phyloP scores from a whole-genome alignment of 1,140 invertebrate species.

The Listronotus bonariensis region DNA sequence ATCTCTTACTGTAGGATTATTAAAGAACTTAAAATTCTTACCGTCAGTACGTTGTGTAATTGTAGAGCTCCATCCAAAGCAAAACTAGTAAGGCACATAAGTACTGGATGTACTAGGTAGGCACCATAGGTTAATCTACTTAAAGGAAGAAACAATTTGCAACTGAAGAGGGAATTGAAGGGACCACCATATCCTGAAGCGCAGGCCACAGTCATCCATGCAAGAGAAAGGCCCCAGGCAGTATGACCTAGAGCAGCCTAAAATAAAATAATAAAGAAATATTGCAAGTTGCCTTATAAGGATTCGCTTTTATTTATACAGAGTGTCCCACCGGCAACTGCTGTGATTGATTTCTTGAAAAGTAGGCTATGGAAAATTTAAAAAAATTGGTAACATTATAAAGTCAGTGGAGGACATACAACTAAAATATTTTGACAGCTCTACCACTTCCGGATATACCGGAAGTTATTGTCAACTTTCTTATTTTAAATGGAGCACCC shows the following conservation, averaged over 20 bases:
- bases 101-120: conserved; percentile 86
- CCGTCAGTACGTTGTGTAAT: conserved; percentile 72
- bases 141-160: conserved; percentile 79
- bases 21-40: conserved; percentile 60
- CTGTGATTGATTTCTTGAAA: no score
- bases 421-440: no score
- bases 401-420: no score
- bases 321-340: no score
- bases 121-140: conserved; percentile 88
- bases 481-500: no score
- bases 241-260: conserved; percentile 66
- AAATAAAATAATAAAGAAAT: conserved; percentile 38
- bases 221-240: conserved; percentile 75
- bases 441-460: no score
- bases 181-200: conserved; percentile 75
- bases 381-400: no score
- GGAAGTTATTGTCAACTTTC: no score
- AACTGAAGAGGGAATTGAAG: conserved; percentile 76
- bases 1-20: no score
- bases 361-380: no score
- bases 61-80: conserved; percentile 78
- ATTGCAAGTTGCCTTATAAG: no score
- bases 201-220: conserved; percentile 83
- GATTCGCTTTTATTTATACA: no score
- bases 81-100: conserved; percentile 78